phyloP scores from a whole-genome alignment of 2,113 vertebrate genomes.

The Dasyprocta punctata region DNA sequence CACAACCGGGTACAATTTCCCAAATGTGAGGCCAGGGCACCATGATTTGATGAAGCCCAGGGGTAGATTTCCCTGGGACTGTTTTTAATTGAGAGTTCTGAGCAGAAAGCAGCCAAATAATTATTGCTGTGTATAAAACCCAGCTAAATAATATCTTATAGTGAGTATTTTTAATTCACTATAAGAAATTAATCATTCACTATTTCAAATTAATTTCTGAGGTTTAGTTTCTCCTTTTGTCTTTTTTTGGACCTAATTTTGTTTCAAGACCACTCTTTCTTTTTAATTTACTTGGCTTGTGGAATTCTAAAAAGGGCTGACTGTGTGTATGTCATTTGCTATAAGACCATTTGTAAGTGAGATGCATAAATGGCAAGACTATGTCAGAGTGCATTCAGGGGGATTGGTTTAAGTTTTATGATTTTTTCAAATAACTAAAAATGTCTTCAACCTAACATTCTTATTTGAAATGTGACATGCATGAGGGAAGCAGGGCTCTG shows the following conservation, averaged over 20 bases:
- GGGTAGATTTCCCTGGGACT: not conserved
- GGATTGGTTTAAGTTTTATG: constrained; percentile 41
- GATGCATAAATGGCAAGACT: not conserved
- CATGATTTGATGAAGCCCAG: not conserved
- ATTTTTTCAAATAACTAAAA: constrained; percentile 42
- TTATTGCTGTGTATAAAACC: constrained; percentile 67
- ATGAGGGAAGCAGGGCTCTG: not conserved
- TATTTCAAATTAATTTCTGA: constrained; percentile 79
- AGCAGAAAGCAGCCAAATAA: constrained; percentile 44
- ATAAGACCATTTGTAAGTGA: constrained; percentile 43
- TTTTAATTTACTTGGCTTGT: constrained; percentile 81
- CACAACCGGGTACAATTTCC: not conserved
- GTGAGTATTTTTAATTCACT: constrained; percentile 75
- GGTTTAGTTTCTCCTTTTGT: constrained; percentile 77
- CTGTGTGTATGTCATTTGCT: not conserved
- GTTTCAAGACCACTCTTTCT: constrained; percentile 64
- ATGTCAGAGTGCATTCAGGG: not conserved
- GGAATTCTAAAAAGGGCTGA: constrained; percentile 71
- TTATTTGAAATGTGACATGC: constrained; percentile 54
- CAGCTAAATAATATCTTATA: constrained; percentile 74
- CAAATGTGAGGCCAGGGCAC: not conserved
- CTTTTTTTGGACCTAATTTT: constrained; percentile 65
- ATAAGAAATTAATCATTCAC: too few species aligned
- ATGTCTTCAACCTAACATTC: constrained; percentile 31
- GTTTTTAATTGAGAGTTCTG: constrained; percentile 44